Conservation (phyloP, 2,113 vertebrate species). For the Tenebrosternarchus preto region DNA sequence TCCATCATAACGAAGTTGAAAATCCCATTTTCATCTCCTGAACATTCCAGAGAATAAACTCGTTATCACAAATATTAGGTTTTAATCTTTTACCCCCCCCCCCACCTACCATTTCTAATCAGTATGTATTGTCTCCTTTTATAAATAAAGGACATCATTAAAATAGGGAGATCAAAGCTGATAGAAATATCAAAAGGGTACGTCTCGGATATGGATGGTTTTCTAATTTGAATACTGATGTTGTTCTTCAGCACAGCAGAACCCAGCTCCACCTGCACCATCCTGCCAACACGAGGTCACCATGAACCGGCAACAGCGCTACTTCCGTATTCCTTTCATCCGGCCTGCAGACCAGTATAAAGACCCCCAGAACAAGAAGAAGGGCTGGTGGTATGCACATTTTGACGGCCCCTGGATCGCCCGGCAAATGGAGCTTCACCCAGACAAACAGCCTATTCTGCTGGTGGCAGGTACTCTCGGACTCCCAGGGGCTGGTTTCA, state of each 20-base stretch:
- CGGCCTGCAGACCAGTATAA: conserved; percentile 96
- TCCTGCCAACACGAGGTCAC: conserved; percentile 84
- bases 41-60: neutral
- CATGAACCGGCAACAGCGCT: conserved; percentile 91
- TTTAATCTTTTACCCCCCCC: neutral
- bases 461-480: conserved; percentile 86
- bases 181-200: neutral
- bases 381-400: conserved; percentile 99
- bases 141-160: conserved; percentile 5
- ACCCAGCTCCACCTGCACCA: conserved; percentile 77
- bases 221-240: conserved; percentile 10
- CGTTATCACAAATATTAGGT: neutral
- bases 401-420: conserved; percentile 98
- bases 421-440: conserved; percentile 93
- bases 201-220: neutral
- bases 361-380: conserved; percentile 97
- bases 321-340: conserved; percentile 98
- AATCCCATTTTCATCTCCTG: neutral
- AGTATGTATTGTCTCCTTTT: conserved; percentile 16
- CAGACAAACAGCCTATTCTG: conserved; percentile 96
- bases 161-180: neutral
- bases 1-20: conserved; percentile 15
- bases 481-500: no score
- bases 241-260: conserved; percentile 83
- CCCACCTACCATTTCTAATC: neutral